Percentiles rank a stretch among this genome's conserved stretches.
Evolutionary conservation across 2,888 invertebrate species (phyloP).

Genomic region (Drosophila demipolita): DNA sequence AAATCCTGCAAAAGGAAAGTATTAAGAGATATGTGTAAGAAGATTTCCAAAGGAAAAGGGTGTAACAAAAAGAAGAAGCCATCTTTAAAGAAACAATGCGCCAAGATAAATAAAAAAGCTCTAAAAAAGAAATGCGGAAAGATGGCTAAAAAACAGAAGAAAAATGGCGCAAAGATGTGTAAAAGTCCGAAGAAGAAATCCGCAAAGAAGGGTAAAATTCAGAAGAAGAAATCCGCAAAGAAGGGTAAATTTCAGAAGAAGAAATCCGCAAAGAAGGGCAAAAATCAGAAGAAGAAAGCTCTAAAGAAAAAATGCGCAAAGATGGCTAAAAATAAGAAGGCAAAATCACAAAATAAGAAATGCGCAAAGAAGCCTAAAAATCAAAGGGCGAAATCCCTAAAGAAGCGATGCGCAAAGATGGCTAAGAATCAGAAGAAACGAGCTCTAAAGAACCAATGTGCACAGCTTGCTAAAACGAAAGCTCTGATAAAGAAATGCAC

Average conservation of each 20-base stretch:
- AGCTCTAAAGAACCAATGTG: background rate
- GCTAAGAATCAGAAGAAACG: background rate
- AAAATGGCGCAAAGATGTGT: background rate
- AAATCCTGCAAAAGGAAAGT: slow-evolving; percentile 21
- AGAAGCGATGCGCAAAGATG: background rate
- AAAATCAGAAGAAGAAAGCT: background rate
- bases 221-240: background rate
- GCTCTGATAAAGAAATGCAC: no score
- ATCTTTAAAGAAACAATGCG: background rate
- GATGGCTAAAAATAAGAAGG: background rate
- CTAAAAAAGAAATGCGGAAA: background rate
- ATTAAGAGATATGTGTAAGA: slow-evolving; percentile 17
- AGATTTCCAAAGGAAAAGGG: no score
- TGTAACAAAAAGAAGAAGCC: background rate
- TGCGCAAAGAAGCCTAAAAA: background rate
- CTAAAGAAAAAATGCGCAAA: background rate
- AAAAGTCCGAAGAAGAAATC: background rate
- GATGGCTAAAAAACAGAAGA: background rate
- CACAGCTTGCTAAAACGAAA: background rate
- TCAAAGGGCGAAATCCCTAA: background rate
- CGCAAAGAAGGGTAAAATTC: background rate
- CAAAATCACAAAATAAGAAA: background rate
- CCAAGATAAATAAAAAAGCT: background rate
- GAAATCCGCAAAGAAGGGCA: background rate
- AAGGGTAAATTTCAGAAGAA: background rate